Evolutionary conservation across 2,888 invertebrate genomes (phyloP), one percentile per base, ranked within the genome.

Genomic region (Drosophila helvetica): DNA sequence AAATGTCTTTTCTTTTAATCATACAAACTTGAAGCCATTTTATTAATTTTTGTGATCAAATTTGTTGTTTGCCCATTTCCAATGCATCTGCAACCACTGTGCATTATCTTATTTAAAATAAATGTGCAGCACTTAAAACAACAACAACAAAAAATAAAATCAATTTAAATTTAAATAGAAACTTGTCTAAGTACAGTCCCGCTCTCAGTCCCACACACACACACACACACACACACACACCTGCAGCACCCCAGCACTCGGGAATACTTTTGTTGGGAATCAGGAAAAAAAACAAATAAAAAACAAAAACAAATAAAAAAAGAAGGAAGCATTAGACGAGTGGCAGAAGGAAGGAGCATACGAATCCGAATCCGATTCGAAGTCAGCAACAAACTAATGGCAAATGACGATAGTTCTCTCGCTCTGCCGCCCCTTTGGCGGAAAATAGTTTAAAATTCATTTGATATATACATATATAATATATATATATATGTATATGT

Each of bases 361-460:
- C 30, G 50, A 60, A 52, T 67, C 27, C 30, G 50, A 60, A 52
- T 67, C 27, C 42, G 45, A 64, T 53, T 53, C 46, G 22, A 55
- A 65, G 65, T 55, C 65, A 47, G 65, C 65, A 66, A 66, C 55
- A 68, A 68, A 68, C 66, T 69, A 68, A 57, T 60, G 30, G 43
- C 60, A 64, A 60, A 61, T 71, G 77, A 68, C 79, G 84, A 86
- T 86, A 86, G 88, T 88, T 86, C 80, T 79, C 78, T 18, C 22
- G n/a, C 12, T 30, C 60, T 25, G 12, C 27, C 25, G 1, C 18
- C 9, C 55, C 33, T 47, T 8, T 9, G 22, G 15, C 2, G 53
- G 61, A 53, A 70, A 88, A 86, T 86, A 88, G 86, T 88, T 88
- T 88, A 73, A 86, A 86, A 84, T 83, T 78, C 81, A 86, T 84